Evolutionary conservation across 2,888 invertebrate genomes (phyloP).

Genomic region (Macaria liturata): DNA sequence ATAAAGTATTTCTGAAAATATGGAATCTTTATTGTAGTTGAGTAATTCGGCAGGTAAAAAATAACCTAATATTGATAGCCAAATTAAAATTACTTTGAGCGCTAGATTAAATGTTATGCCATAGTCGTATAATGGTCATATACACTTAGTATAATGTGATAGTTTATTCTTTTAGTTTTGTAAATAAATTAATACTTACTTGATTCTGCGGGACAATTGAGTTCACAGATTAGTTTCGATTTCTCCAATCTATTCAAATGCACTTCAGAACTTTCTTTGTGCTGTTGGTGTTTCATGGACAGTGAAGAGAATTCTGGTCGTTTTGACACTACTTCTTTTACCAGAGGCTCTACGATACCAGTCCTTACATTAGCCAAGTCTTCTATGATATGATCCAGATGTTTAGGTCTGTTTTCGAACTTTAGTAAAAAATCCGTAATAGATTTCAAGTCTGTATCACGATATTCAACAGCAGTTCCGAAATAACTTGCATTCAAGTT

Average conservation of each 20-base stretch:
- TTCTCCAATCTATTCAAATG: slow-evolving; percentile 31
- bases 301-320: slow-evolving; percentile 32
- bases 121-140: too few species aligned
- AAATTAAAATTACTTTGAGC: too few species aligned
- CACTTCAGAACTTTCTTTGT: slow-evolving; percentile 20
- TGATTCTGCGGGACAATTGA: slow-evolving; percentile 38
- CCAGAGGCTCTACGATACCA: slow-evolving; percentile 33
- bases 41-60: too few species aligned
- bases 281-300: slow-evolving; percentile 26
- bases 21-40: background rate
- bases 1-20: slow-evolving; percentile 3
- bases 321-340: slow-evolving; percentile 26
- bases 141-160: too few species aligned
- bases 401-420: slow-evolving; percentile 41
- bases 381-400: slow-evolving; percentile 50
- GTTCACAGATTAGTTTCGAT: slow-evolving; percentile 38
- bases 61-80: too few species aligned
- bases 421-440: slow-evolving; percentile 35
- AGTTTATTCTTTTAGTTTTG: too few species aligned
- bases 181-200: slow-evolving; percentile 5
- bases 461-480: slow-evolving; percentile 27
- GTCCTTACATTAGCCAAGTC: slow-evolving; percentile 35
- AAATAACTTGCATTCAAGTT: slow-evolving; percentile 33
- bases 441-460: slow-evolving; percentile 31
- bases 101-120: too few species aligned